phyloP scores from a whole-genome alignment of 2,797 vertebrate species.

The Anguilla megastoma region DNA sequence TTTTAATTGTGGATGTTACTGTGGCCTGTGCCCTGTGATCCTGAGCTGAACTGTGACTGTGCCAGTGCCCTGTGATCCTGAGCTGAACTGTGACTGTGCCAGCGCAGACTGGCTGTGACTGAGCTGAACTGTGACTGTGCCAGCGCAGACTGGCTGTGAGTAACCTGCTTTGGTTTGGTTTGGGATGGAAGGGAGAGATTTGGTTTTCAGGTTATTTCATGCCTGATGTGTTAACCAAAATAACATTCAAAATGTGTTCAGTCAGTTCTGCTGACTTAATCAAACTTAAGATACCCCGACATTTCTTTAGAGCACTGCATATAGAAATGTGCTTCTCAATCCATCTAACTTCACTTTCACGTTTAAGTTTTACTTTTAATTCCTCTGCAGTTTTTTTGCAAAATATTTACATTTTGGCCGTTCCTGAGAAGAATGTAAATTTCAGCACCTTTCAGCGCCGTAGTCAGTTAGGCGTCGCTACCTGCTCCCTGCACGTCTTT shows the following conservation, averaged over 20 bases:
- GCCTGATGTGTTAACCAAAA: neutral
- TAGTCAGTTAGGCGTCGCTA: neutral
- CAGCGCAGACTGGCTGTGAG: too few species aligned
- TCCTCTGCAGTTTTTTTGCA: neutral
- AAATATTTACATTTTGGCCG: neutral
- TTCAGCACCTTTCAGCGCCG: neutral
- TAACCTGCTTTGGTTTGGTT: too few species aligned
- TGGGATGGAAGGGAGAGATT: neutral
- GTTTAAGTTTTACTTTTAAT: neutral
- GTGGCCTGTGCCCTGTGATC: neutral
- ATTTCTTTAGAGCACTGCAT: neutral
- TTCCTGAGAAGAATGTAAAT: neutral
- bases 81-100: too few species aligned
- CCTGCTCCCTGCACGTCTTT: neutral
- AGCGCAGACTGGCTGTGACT: too few species aligned
- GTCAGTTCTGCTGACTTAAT: neutral
- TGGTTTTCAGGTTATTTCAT: neutral
- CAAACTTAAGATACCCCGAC: neutral
- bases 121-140: too few species aligned
- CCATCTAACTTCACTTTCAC: neutral
- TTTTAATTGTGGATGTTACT: neutral
- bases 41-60: neutral
- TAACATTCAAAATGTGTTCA: neutral
- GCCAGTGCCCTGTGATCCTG: too few species aligned
- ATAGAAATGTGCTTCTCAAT: neutral